Evolutionary conservation across 2,113 vertebrate species (phyloP).

Genomic region (Spilogale gracilis): DNA sequence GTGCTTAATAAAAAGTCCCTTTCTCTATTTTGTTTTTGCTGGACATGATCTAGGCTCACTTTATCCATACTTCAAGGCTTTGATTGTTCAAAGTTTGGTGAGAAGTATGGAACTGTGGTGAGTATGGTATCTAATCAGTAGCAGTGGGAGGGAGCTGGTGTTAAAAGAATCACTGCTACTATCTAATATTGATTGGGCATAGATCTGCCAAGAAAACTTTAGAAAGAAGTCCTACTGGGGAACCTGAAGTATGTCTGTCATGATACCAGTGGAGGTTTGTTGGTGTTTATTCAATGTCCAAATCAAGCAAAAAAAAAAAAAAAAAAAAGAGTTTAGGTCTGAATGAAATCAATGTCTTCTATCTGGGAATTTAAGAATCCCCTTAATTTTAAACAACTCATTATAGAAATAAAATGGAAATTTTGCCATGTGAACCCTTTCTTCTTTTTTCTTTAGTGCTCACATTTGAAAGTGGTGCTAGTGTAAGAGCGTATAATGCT

Average conservation of each 20-base stretch:
- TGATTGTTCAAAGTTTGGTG: neutral
- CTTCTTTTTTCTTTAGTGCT: conserved; percentile 6
- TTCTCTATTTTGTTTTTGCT: neutral
- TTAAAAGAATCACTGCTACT: neutral
- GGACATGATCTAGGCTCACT: neutral
- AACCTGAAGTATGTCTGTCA: neutral
- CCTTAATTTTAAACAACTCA: neutral
- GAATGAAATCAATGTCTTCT: conserved; percentile 28
- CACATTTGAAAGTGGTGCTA: neutral
- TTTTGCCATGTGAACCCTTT: neutral
- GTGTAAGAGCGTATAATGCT: neutral
- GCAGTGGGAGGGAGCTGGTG: neutral
- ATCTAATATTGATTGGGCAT: neutral
- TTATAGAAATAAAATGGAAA: neutral
- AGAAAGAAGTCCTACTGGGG: neutral
- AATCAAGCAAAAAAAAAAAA: neutral
- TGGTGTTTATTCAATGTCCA: neutral
- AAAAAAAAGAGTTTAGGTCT: neutral
- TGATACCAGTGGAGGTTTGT: neutral
- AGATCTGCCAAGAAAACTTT: neutral
- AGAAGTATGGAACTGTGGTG: neutral
- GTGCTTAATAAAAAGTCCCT: neutral
- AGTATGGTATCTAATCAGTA: neutral
- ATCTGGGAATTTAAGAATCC: neutral
- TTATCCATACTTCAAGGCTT: neutral